These are phyloP conservation scores for Maniola hyperantus DNA, from an alignment of 2,888 invertebrate genomes.

Conservation along the genomic window DNA sequence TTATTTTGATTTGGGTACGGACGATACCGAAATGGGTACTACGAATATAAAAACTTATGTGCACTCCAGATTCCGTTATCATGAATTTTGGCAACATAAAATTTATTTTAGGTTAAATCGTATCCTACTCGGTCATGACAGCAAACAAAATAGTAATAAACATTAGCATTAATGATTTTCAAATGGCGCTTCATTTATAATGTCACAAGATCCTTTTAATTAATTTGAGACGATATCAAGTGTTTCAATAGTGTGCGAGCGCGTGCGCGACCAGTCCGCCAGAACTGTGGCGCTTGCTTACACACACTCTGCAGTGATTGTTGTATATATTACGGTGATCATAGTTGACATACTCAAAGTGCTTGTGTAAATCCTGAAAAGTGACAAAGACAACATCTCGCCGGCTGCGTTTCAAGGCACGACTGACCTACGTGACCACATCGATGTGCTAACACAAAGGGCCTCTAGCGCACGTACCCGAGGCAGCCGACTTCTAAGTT, in stretches of 20 bases:
- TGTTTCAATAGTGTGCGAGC: constrained; percentile 49
- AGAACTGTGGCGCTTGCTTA: constrained; percentile 50
- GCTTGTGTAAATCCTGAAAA: constrained; percentile 58
- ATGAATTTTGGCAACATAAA: background rate
- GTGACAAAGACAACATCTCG: constrained; percentile 25
- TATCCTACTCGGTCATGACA: constrained; percentile 13
- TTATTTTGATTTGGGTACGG: too few relatives aligned
- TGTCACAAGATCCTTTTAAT: constrained; percentile 64
- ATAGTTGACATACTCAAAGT: constrained; percentile 49
- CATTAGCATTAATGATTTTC: constrained; percentile 56
- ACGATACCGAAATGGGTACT: too few relatives aligned
- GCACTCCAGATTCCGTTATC: background rate
- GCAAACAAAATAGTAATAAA: constrained; percentile 15
- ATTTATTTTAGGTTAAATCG: background rate
- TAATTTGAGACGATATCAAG: constrained; percentile 55
- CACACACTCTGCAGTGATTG: constrained; percentile 41
- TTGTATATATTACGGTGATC: constrained; percentile 32
- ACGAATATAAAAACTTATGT: too few relatives aligned
- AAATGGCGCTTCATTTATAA: constrained; percentile 45
- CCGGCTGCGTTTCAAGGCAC: constrained; percentile 61
- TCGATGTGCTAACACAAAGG: constrained; percentile 68
- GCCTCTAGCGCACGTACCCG: constrained; percentile 64
- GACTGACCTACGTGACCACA: constrained; percentile 64
- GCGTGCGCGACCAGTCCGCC: constrained; percentile 56
- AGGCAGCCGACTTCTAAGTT: constrained; percentile 56